A percentile compares a stretch with the other conserved stretches of the same genome.
Evolutionary conservation across 2,797 vertebrate species (phyloP).

Genomic region (Steatocranus sp.): DNA sequence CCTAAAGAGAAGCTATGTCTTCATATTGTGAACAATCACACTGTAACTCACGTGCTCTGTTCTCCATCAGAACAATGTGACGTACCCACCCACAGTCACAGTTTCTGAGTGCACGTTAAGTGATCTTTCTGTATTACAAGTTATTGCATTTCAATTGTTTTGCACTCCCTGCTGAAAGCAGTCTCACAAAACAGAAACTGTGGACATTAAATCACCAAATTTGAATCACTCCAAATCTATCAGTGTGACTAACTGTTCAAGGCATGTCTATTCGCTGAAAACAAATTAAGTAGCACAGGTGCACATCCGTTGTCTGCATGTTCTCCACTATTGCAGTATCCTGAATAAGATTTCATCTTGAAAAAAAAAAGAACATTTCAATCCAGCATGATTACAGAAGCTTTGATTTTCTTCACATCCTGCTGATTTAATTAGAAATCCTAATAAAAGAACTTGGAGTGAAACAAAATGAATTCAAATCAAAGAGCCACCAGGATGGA

Average conservation of each 20-base stretch:
- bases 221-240: not conserved
- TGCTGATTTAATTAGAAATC: slow-evolving; percentile 41
- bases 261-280: not conserved
- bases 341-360: not conserved
- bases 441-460: slow-evolving; percentile 31
- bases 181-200: not conserved
- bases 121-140: not conserved
- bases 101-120: not conserved
- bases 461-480: slow-evolving; percentile 38
- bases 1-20: not conserved
- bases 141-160: not conserved
- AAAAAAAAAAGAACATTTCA: not conserved
- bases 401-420: slow-evolving; percentile 24
- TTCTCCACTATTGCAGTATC: not conserved
- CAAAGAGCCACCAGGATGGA: slow-evolving; percentile 31
- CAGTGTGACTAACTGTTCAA: not conserved
- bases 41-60: not conserved
- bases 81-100: not conserved
- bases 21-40: not conserved
- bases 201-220: not conserved
- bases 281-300: not conserved
- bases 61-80: not conserved
- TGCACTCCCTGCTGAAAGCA: not conserved
- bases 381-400: not conserved
- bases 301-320: not conserved